phyloP scores from a whole-genome alignment of 53 echinoderm and acorn worm genomes.

The Luidia sarsii region DNA sequence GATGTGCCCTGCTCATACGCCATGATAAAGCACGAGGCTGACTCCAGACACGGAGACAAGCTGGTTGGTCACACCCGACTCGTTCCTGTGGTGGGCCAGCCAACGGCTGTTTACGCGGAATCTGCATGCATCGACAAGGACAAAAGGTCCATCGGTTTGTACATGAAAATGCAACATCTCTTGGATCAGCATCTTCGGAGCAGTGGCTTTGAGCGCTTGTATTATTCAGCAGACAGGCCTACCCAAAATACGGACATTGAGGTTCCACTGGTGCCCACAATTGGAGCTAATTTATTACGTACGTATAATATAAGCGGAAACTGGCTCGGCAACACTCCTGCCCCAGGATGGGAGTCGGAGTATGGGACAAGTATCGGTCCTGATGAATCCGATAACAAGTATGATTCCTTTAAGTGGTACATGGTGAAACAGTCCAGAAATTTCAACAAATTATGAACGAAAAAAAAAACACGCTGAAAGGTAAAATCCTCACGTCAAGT shows the following conservation, averaged over 20 bases:
- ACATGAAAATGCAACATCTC: too few relatives aligned
- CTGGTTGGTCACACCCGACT: neutral
- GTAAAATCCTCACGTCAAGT: too few relatives aligned
- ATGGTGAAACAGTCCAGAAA: too few relatives aligned
- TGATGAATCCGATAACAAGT: too few relatives aligned
- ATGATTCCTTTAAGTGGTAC: too few relatives aligned
- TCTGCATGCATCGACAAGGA: neutral
- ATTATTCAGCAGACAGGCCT: neutral
- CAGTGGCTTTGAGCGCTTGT: neutral
- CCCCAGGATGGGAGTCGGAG: neutral
- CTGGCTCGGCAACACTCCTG: neutral
- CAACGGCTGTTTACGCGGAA: neutral
- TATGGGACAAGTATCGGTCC: too few relatives aligned
- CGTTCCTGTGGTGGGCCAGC: neutral
- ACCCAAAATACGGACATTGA: neutral
- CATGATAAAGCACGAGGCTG: neutral
- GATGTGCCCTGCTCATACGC: neutral
- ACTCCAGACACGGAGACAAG: neutral
- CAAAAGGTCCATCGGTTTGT: neutral
- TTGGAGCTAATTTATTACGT: neutral
- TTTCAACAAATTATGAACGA: too few relatives aligned
- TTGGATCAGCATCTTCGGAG: neutral
- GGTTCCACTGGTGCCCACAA: neutral
- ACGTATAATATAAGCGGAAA: neutral
- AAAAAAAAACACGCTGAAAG: too few relatives aligned